A percentile compares a stretch with the other conserved stretches of the same genome.
These are phyloP conservation scores for Megaceryle alcyon DNA, from an alignment of 2,797 vertebrate genomes.

Conservation along the genomic window DNA sequence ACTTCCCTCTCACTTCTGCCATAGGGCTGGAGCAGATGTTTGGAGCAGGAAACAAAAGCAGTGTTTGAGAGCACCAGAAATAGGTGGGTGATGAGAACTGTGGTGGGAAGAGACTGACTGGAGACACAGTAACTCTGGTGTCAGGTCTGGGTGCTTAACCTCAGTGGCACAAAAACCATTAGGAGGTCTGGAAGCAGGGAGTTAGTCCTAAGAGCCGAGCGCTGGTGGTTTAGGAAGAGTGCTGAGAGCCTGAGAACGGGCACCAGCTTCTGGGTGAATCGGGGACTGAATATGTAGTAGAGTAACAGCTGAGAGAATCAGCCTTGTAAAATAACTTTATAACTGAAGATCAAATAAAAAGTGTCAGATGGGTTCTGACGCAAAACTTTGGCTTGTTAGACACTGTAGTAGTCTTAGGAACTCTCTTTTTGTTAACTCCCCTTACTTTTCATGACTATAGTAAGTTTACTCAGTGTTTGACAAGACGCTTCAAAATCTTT, in stretches of 20 bases:
- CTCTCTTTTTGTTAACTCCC: not conserved
- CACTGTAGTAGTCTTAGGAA: not conserved
- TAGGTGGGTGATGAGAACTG: not conserved
- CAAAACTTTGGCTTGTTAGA: not conserved
- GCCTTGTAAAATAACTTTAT: not conserved
- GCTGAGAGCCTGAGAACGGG: not conserved
- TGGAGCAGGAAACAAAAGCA: not conserved
- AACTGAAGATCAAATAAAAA: not conserved
- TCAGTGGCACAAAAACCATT: not conserved
- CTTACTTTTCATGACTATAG: not conserved
- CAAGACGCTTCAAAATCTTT: not conserved
- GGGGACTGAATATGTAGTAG: not conserved
- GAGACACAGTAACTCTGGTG: rapidly evolving
- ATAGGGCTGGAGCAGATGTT: not conserved
- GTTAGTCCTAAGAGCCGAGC: rapidly evolving
- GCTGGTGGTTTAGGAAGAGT: not conserved
- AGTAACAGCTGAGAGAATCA: not conserved
- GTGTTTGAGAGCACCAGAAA: not conserved
- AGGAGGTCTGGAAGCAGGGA: not conserved
- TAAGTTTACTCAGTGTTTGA: not conserved
- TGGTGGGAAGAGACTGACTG: not conserved
- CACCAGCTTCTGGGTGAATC: not conserved
- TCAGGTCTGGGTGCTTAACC: not conserved
- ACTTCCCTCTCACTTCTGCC: not conserved
- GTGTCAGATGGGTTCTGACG: not conserved